Conservation (phyloP, 2,888 invertebrate species). For the Amiota communis region DNA sequence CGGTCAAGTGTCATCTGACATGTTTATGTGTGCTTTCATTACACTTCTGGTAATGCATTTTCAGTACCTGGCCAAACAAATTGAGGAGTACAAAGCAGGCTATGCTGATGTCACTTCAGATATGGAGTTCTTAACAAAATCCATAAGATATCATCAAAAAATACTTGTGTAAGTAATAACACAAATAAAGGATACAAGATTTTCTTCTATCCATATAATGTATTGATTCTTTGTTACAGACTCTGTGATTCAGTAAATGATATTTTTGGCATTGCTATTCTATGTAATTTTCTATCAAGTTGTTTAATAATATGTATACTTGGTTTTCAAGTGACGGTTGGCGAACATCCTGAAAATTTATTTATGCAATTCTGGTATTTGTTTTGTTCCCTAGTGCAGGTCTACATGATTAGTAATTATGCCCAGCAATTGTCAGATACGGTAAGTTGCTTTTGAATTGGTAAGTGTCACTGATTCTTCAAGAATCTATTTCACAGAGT, state of each 20-base stretch:
- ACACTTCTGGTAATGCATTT: constrained; percentile 69
- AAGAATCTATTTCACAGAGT: constrained; percentile 51
- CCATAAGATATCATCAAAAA: constrained; percentile 58
- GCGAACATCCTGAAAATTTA: constrained; percentile 53
- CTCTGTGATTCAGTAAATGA: constrained; percentile 19
- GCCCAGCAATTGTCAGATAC: constrained; percentile 44
- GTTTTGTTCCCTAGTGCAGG: constrained; percentile 55
- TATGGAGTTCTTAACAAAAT: constrained; percentile 45
- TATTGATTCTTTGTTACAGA: constrained; percentile 3
- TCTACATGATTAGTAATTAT: constrained; percentile 48
- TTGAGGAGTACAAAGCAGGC: neutral
- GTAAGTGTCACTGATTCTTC: neutral
- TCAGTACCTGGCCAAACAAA: constrained; percentile 45
- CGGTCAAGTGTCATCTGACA: constrained; percentile 63
- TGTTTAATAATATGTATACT: constrained; percentile 68
- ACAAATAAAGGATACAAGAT: no score
- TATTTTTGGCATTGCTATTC: constrained; percentile 63
- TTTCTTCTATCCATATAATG: neutral
- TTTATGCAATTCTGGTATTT: constrained; percentile 62
- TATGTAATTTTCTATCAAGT: constrained; percentile 65
- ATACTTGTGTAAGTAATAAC: neutral
- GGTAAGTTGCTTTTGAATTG: constrained; percentile 33
- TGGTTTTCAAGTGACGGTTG: constrained; percentile 68
- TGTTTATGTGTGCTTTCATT: constrained; percentile 64
- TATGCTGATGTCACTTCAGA: constrained; percentile 36